Evolutionary conservation across 1,140 invertebrate species (phyloP).

Genomic region (Lepidurus arcticus): DNA sequence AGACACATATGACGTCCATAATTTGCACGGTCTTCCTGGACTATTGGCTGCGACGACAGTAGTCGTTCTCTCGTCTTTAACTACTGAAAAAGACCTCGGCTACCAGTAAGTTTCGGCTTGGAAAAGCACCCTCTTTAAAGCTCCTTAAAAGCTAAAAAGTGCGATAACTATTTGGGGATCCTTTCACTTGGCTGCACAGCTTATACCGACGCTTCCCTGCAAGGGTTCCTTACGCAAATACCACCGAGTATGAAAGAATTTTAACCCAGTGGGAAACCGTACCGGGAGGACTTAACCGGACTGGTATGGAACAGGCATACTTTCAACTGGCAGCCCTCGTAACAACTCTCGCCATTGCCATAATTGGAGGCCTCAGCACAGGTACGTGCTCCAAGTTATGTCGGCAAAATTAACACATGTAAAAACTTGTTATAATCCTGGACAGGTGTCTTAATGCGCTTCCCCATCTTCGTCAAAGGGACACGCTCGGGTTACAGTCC

Average conservation of each 20-base stretch:
- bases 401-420: neutral
- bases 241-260: constrained; percentile 40
- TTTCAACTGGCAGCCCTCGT: constrained; percentile 69
- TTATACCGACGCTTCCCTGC: constrained; percentile 51
- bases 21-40: constrained; percentile 92
- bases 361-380: constrained; percentile 67
- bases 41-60: constrained; percentile 73
- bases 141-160: neutral
- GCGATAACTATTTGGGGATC: neutral
- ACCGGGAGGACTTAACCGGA: constrained; percentile 53
- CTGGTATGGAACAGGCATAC: constrained; percentile 61
- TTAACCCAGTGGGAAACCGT: constrained; percentile 39
- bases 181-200: constrained; percentile 39
- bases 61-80: constrained; percentile 65
- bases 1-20: constrained; percentile 93
- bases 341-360: constrained; percentile 62
- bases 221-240: constrained; percentile 45
- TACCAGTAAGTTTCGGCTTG: constrained; percentile 40
- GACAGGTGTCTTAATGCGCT: neutral
- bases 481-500: neutral
- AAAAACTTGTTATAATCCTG: neutral
- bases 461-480: neutral
- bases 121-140: neutral
- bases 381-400: constrained; percentile 50
- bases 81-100: constrained; percentile 53